phyloP scores from a whole-genome alignment of 2,888 invertebrate genomes.

The Drosophila formosana region DNA sequence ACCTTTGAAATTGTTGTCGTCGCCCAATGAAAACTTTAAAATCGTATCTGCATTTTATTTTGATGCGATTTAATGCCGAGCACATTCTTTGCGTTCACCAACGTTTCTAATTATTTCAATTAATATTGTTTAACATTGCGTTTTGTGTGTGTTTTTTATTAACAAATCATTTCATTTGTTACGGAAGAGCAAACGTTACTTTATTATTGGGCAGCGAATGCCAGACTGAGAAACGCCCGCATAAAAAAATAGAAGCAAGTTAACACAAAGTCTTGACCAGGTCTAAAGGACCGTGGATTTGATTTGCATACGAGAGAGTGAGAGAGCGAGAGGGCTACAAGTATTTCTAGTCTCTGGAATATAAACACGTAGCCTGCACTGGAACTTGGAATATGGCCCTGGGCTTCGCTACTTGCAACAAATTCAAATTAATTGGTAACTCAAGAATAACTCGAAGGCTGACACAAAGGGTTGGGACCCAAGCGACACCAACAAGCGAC shows the following conservation, averaged over 20 bases:
- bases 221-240: constrained; percentile 34
- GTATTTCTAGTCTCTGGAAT: constrained; percentile 74
- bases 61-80: neutral
- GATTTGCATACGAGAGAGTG: constrained; percentile 71
- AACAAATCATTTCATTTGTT: constrained; percentile 1
- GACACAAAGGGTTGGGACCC: constrained; percentile 9
- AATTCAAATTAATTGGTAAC: constrained; percentile 45
- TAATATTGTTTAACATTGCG: neutral
- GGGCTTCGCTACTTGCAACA: constrained; percentile 35
- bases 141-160: constrained; percentile 4
- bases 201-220: constrained; percentile 8
- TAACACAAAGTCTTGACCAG: constrained; percentile 82
- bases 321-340: constrained; percentile 55
- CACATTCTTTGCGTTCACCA: constrained; percentile 7
- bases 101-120: neutral
- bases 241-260: constrained; percentile 59
- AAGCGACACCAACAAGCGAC: neutral
- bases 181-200: constrained; percentile 24
- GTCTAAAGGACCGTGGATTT: constrained; percentile 76
- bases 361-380: constrained; percentile 54
- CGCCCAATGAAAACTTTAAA: neutral
- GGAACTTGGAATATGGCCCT: constrained; percentile 63
- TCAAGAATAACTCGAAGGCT: constrained; percentile 21
- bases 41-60: constrained; percentile 4
- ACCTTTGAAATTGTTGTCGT: constrained; percentile 15